Evolutionary conservation across 2,888 invertebrate genomes (phyloP).

Genomic region (Hirtodrosophila duncani): DNA sequence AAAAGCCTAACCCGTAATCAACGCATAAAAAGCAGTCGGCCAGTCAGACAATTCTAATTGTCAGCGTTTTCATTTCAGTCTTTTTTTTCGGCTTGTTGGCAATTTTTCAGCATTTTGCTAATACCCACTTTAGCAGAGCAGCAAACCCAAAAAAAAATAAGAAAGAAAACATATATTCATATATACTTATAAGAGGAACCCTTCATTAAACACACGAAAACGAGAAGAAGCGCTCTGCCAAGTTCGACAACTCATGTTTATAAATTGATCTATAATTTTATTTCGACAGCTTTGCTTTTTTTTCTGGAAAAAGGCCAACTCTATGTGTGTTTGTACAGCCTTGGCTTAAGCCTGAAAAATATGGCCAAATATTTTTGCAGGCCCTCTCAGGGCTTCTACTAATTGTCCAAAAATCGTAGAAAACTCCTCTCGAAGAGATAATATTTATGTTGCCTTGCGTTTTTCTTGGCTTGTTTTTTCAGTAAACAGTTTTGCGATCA

Average conservation of each 20-base stretch:
- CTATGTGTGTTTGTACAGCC: constrained; percentile 29
- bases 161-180: constrained; percentile 17
- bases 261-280: constrained; percentile 75
- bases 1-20: constrained; percentile 56
- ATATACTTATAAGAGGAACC: constrained; percentile 48
- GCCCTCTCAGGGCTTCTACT: too few relatives aligned
- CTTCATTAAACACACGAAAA: constrained; percentile 63
- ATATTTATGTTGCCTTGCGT: constrained; percentile 31
- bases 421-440: constrained; percentile 37
- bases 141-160: constrained; percentile 12
- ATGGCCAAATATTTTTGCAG: constrained; percentile 49
- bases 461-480: constrained; percentile 49
- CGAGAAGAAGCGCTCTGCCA: constrained; percentile 7
- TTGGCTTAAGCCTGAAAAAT: constrained; percentile 9
- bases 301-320: constrained; percentile 14
- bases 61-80: constrained; percentile 56
- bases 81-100: constrained; percentile 30
- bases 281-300: constrained; percentile 60
- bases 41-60: constrained; percentile 69
- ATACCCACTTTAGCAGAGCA: constrained; percentile 53
- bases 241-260: constrained; percentile 65
- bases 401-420: constrained; percentile 59
- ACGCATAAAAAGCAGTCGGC: constrained; percentile 58
- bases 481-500: constrained; percentile 58
- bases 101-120: constrained; percentile 74